Conservation (phyloP, 2,797 vertebrate genomes). For the Botia almorhae region DNA sequence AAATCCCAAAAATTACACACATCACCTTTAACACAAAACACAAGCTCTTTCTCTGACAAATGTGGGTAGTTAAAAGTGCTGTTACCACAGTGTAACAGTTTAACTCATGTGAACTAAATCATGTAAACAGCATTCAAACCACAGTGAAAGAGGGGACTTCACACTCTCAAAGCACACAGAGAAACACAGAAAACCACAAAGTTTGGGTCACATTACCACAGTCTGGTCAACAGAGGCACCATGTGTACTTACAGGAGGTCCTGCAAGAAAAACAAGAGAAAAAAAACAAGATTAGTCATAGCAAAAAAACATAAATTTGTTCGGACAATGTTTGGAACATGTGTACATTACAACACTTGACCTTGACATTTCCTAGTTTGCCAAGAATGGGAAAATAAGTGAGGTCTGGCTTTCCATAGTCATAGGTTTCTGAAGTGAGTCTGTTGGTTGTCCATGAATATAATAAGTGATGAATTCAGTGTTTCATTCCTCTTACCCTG, state of each 20-base stretch:
- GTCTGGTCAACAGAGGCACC: slow-evolving; percentile 64
- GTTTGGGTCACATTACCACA: slow-evolving; percentile 75
- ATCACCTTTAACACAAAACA: slow-evolving; percentile 3
- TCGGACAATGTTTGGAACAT: slow-evolving; percentile 20
- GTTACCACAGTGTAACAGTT: not conserved
- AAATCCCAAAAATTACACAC: no score
- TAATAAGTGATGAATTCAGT: slow-evolving; percentile 12
- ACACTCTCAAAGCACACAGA: slow-evolving; percentile 37
- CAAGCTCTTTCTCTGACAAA: not conserved
- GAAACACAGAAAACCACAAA: slow-evolving; percentile 54
- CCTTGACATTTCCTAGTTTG: slow-evolving; percentile 20
- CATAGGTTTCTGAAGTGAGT: not conserved
- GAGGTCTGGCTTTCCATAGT: slow-evolving; percentile 23
- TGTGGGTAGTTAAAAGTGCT: slow-evolving; percentile 9
- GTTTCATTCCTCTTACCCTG: slow-evolving; percentile 12
- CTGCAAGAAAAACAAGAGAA: slow-evolving; percentile 72
- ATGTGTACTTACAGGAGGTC: slow-evolving; percentile 83
- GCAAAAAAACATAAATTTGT: not conserved
- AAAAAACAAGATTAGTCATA: slow-evolving; percentile 42
- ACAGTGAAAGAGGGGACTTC: slow-evolving; percentile 1
- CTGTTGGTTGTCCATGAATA: slow-evolving; percentile 6
- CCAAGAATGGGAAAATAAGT: not conserved
- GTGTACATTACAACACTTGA: slow-evolving; percentile 19
- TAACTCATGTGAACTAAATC: slow-evolving; percentile 1
- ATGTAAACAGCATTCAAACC: slow-evolving; percentile 16